Percentiles rank a stretch among this genome's conserved stretches.
These are phyloP conservation scores for Amazona finschi DNA, from an alignment of 2,797 vertebrate genomes.

Conservation along the genomic window DNA sequence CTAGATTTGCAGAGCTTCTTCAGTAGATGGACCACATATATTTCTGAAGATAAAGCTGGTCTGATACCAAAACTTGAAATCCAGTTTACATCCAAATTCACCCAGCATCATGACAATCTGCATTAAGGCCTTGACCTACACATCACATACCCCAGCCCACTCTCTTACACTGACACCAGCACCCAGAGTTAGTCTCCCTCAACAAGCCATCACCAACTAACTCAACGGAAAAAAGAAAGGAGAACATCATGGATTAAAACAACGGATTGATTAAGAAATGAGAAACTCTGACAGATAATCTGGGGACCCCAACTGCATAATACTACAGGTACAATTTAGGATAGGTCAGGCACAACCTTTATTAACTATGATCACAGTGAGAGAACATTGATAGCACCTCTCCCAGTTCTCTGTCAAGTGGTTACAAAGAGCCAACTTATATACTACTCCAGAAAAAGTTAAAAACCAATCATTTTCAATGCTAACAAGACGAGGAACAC, in stretches of 20 bases:
- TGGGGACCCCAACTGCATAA: not conserved
- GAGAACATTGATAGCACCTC: not conserved
- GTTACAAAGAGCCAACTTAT: not conserved
- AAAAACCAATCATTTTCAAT: not conserved
- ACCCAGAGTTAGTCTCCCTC: not conserved
- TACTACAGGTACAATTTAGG: not conserved
- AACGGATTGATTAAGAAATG: not conserved
- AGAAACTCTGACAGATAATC: not conserved
- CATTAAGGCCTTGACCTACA: not conserved
- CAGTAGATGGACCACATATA: not conserved
- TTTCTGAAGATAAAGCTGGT: not conserved
- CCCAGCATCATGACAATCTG: not conserved
- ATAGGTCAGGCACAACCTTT: not conserved
- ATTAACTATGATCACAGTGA: not conserved
- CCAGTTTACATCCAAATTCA: not conserved
- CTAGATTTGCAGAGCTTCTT: not conserved
- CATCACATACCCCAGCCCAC: fast-evolving
- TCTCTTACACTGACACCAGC: no score
- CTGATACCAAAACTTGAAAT: not conserved
- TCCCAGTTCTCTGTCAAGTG: not conserved
- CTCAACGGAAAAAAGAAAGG: not conserved
- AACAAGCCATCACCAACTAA: not conserved
- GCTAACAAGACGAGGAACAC: not conserved
- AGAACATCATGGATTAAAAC: not conserved
- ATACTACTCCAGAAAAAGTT: not conserved